Conservation (phyloP, 2,113 vertebrate species). For the Dasyprocta punctata region DNA sequence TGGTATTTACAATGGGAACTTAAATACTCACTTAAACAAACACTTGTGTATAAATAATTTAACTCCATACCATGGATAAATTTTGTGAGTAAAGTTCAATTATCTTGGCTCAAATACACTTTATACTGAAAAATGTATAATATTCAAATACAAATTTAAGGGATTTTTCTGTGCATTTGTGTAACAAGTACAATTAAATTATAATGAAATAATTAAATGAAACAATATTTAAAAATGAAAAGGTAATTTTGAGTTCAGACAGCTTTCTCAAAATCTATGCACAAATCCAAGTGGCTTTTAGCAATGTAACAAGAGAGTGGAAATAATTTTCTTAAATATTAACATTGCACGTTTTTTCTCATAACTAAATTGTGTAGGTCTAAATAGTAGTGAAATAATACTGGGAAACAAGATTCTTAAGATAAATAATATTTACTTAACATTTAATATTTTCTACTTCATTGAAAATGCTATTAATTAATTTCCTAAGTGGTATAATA, state of each 20-base stretch:
- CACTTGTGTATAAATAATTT: not conserved
- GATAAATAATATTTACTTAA: not conserved
- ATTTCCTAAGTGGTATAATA: not conserved
- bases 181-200: not conserved
- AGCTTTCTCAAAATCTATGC: not conserved
- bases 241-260: not conserved
- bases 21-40: constrained; percentile 47
- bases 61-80: not conserved
- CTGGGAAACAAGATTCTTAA: not conserved
- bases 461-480: not conserved
- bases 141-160: constrained; percentile 36
- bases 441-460: not conserved
- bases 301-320: not conserved
- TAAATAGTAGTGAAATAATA: not conserved
- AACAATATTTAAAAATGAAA: not conserved
- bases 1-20: not conserved
- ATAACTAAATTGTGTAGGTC: not conserved
- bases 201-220: too few relatives aligned
- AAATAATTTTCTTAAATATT: not conserved
- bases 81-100: constrained; percentile 36
- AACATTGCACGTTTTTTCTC: not conserved
- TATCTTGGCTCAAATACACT: constrained; percentile 32
- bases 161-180: not conserved
- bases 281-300: not conserved
- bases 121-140: not conserved